phyloP scores from a whole-genome alignment of 2,888 invertebrate genomes.

The Cremastinae sp. region DNA sequence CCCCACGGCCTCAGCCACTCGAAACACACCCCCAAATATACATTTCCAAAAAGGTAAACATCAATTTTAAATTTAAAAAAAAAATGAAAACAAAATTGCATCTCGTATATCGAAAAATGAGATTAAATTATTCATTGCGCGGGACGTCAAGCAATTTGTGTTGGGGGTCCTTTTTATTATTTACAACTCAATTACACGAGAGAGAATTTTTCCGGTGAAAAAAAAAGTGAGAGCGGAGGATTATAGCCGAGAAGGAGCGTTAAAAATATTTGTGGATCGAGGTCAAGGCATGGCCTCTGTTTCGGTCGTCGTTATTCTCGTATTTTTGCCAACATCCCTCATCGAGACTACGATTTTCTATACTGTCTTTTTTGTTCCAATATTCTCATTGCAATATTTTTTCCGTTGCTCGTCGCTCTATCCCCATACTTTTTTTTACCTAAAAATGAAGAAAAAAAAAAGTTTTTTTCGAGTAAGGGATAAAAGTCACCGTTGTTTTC shows the following conservation, averaged over 20 bases:
- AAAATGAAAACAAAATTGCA: not conserved
- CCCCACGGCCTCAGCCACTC: too few relatives aligned
- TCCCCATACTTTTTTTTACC: not conserved
- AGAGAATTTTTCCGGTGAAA: conserved; percentile 11
- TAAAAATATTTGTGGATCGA: conserved; percentile 58
- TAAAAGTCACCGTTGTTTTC: too few relatives aligned
- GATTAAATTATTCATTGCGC: not conserved
- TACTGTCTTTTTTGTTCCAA: conserved; percentile 45
- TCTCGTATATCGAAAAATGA: not conserved
- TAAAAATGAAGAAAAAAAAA: not conserved
- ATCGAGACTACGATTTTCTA: conserved; percentile 39
- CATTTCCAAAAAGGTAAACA: not conserved
- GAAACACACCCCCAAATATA: too few relatives aligned
- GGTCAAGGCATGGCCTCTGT: conserved; percentile 60
- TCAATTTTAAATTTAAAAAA: not conserved
- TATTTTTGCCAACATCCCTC: conserved; percentile 24
- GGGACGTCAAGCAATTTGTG: not conserved
- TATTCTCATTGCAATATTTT: conserved; percentile 19
- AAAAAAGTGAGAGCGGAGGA: conserved; percentile 31
- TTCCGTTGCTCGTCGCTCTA: conserved; percentile 6
- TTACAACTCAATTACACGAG: not conserved
- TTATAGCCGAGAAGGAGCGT: conserved; percentile 46
- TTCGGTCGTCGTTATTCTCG: conserved; percentile 45
- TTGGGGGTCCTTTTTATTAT: not conserved
- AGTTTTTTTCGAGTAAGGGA: not conserved